Evolutionary conservation across 2,113 vertebrate genomes (phyloP), one percentile per base, ranked within the genome.

Genomic region (Podarcis cretensis): DNA sequence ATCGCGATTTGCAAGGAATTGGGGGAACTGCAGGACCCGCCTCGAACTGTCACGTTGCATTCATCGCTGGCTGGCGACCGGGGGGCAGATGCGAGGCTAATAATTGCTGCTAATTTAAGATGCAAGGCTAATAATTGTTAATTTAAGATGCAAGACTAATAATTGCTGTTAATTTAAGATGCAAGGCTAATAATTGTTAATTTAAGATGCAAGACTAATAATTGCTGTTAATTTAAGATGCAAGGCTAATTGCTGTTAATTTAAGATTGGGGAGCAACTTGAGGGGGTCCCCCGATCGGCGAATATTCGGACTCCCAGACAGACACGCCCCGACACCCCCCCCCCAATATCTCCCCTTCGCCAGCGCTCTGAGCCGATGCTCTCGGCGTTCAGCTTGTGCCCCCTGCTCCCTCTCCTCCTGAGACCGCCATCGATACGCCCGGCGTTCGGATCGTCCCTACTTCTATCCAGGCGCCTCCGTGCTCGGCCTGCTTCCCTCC

Each of bases 331-430:
- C 71, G 48, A 27, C n/a, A n/a, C 25, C 43, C 74, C 76, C 68
- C 63, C n/a, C 27, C 30, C 65, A 7, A 1, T 79, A 54, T 54
- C 48, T 20, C 0, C 57, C 73, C 2, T 14, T 73, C 6, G 5
- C 40, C 6, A 14, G 79, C 79, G 66, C 54, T 37, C 40, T 37
- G 3, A 30, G 57, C 92, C 90, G 89, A 93, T 87, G 66, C 65
- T 90, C 87, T 96, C 96, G 92, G 79, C 78, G 81, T 86, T 95
- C 95, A 40, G 81, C 91, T 32, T 95, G 92, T 78, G 83, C 87
- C 91, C 12, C 37, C 87, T 83, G 57, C 57, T 54, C 21, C 54
- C 10, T 21, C 35, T 65, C 57, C 23, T 23, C 73, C 69, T 30
- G 12, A 69, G 40, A 37, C 3, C 40, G 35, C 10, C 4, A 89